Base-by-base conservation (phyloP, 1,140 invertebrate genomes). In the Ruditapes philippinarum region DNA sequence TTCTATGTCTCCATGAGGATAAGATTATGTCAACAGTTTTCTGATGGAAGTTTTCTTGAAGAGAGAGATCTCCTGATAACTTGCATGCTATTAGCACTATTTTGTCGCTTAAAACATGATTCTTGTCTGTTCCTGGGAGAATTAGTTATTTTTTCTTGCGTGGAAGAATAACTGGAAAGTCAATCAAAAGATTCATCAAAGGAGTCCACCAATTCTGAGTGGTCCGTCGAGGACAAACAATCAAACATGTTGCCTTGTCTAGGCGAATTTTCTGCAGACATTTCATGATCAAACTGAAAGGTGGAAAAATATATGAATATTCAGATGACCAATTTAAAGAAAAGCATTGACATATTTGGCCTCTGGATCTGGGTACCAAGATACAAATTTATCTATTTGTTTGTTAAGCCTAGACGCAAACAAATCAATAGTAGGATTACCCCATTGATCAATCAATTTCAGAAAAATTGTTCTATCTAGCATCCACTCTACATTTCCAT, bases 61-160 rank as follows among this genome's bases (percentile, higher is more conserved):
- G 19, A 5, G 17, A 79, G n/a, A 5, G 42, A 40, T 51, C 49
- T 28, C 89, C 89, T 79, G 89, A 90, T 36, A 90, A 22, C 22
- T 42, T 40, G 49, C 89, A 90, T 40, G 60, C 82, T 19, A 90
- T 78, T 38, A 90, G n/a, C 25, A 36, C 4, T 19, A 90, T 49
- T 60, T 79, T 62, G 11, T 86, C 3, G 12, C 17, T 5, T 0
- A 90, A 31, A 12, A 83, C 82, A 49, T 86, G 80, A 12, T 17
- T 19, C 22, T 65, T 78, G 5, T 36, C 12, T 57, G 22, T 57
- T 7, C 25, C 0, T 42, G 40, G 19, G 31, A 62, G 9, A 60
- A 31, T 25, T 45, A 89, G 49, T 0, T 11, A 7, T 2, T 85
- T 28, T 62, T 42, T 45, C 3, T 45, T 22, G 12, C n/a, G 88